Evolutionary conservation across 2,888 invertebrate species (phyloP).

Genomic region (Microctonus aethiopoides): DNA sequence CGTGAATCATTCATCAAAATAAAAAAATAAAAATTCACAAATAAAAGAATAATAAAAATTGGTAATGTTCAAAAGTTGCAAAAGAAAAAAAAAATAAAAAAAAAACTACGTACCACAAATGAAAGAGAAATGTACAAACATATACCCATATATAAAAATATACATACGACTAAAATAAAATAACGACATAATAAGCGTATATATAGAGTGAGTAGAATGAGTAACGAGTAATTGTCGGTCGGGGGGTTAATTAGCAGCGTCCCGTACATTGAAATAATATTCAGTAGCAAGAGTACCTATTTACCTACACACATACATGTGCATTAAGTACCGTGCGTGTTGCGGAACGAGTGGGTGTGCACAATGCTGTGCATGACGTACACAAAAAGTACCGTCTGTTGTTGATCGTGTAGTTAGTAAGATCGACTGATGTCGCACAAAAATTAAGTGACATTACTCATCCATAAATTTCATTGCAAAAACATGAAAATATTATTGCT

Average conservation of each 20-base stretch:
- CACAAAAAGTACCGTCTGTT: conserved; percentile 16
- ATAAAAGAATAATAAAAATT: neutral
- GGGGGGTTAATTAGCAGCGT: conserved; percentile 50
- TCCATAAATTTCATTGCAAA: conserved; percentile 6
- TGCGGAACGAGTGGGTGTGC: conserved; percentile 19
- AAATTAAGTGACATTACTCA: conserved; percentile 3
- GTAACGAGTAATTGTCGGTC: conserved; percentile 50
- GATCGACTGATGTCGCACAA: neutral
- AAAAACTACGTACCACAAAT: neutral
- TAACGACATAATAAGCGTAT: conserved; percentile 36
- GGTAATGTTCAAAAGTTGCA: neutral
- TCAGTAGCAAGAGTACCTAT: neutral
- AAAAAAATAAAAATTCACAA: neutral
- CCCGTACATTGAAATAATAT: conserved; percentile 21
- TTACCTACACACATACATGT: neutral
- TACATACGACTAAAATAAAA: conserved; percentile 28
- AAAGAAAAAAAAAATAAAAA: conserved; percentile 2
- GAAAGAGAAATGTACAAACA: neutral
- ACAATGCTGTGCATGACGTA: neutral
- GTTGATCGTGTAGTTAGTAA: conserved; percentile 6
- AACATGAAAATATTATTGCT: neutral
- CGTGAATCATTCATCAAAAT: neutral
- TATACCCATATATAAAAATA: conserved; percentile 10
- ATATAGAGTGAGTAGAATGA: conserved; percentile 31
- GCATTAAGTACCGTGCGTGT: conserved; percentile 1